Conservation (phyloP, 2,888 invertebrate species). For the Autographa gamma region DNA sequence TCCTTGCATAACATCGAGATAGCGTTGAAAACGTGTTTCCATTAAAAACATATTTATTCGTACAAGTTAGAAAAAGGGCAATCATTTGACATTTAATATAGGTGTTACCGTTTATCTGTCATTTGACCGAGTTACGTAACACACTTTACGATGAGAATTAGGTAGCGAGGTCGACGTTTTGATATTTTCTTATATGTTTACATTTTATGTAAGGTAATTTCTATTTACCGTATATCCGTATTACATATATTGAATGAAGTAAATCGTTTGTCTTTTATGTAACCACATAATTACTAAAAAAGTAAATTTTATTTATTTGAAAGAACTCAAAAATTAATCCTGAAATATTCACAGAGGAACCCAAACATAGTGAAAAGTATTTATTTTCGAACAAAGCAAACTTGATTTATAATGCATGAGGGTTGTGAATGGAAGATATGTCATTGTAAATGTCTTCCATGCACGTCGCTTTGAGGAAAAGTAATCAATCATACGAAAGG, state of each 20-base stretch:
- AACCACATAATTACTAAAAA: no score
- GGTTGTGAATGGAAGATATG: background rate
- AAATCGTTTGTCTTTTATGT: no score
- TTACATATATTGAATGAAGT: no score
- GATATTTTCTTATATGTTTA: background rate
- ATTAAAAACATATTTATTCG: slow-evolving; percentile 24
- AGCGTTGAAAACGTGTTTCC: slow-evolving; percentile 1
- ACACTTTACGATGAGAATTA: background rate
- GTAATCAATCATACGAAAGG: slow-evolving; percentile 1
- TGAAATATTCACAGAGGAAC: background rate
- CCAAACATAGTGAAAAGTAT: background rate
- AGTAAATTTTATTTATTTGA: no score
- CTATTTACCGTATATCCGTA: no score
- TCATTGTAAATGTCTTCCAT: slow-evolving; percentile 2
- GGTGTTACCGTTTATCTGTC: background rate
- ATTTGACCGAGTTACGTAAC: background rate
- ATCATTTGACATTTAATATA: background rate
- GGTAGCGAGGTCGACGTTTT: background rate
- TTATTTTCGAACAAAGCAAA: background rate
- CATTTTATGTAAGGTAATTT: no score
- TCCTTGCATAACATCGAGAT: background rate
- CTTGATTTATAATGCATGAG: background rate
- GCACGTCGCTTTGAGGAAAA: background rate
- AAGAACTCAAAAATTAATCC: background rate
- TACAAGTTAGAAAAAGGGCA: background rate